Conservation (phyloP, 2,797 vertebrate species). For the Protonibea diacanthus region DNA sequence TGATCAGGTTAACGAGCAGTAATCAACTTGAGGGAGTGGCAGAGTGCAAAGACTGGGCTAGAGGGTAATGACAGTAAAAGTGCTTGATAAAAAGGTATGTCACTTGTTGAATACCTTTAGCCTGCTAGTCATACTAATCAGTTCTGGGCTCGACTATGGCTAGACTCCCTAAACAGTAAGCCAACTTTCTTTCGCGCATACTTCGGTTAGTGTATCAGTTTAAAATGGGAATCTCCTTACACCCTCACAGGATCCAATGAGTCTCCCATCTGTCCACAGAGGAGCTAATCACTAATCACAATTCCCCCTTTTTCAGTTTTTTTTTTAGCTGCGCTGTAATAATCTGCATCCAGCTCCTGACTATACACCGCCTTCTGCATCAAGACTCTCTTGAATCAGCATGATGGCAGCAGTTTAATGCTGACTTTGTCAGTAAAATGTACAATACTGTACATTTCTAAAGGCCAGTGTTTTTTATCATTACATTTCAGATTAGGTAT, state of each 20-base stretch:
- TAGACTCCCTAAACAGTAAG: neutral
- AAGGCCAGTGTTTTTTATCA: no score
- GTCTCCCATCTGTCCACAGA: neutral
- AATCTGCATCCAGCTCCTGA: neutral
- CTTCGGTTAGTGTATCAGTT: conserved; percentile 8
- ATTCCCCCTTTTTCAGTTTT: neutral
- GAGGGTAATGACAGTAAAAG: neutral
- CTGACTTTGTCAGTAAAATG: no score
- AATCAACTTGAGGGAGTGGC: neutral
- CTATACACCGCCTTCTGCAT: neutral
- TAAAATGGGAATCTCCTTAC: neutral
- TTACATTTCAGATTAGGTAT: neutral
- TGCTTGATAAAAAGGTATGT: neutral
- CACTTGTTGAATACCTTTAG: neutral
- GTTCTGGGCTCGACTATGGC: neutral
- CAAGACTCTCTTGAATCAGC: neutral
- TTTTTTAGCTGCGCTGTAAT: neutral
- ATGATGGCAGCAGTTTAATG: neutral
- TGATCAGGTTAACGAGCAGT: neutral
- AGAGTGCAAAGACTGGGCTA: neutral
- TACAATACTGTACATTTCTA: neutral
- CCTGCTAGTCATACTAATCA: neutral
- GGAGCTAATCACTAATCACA: neutral
- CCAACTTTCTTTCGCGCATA: neutral
- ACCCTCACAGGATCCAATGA: neutral